Base-by-base conservation (phyloP, 2,113 vertebrate genomes). In the Neodon shergylaensis region DNA sequence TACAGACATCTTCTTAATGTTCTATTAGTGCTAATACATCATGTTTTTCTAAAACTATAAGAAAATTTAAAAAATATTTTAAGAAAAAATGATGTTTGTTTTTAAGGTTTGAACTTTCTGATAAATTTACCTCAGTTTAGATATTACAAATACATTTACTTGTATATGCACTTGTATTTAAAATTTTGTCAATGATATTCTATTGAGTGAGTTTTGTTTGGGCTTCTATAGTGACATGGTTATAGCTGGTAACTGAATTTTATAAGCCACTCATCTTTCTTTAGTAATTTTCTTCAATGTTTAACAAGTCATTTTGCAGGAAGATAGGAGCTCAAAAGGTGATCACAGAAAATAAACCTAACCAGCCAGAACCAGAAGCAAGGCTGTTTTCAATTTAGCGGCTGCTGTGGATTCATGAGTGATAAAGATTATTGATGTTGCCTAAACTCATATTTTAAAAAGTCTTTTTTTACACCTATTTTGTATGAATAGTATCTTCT, bases 291-390 rank as follows among this genome's bases (percentile, higher is more conserved):
- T 94, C 4, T 65, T 98, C 96, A 44, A 96, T 88, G 90, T 73
- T 93, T 96, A 94, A 88, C 96, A 97, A 21, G 0, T 97, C 93
- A 6, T 17, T 90, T 61, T 92, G 44, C 85, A 95, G 96, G n/a
- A 99, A 95, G 63, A 58, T 88, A 10, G 11, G 95, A 58, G 12
- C 95, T 91, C 22, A 99, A 24, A 63, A 26, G 95, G 0, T n/a
- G 0, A 0, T 70, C 24, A 87, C 97, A 97, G 52, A 97, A 47
- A 93, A 84, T 92, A 85, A 0, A 26, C 26, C 54, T 10, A 52
- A 61, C 33, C n/a, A 17, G 8, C 7, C 14, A 44, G 24, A 61
- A 16, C 2, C 31, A 7, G 31, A 42, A 42, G 96, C 94, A 63
- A 96, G 95, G 58, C 92, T 91, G 5, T 10, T 92, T 73, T 79